A percentile compares a stretch with the other conserved stretches of the same genome.
These are phyloP conservation scores for Vulpes vulpes DNA, from an alignment of 2,113 vertebrate species.

Conservation along the genomic window DNA sequence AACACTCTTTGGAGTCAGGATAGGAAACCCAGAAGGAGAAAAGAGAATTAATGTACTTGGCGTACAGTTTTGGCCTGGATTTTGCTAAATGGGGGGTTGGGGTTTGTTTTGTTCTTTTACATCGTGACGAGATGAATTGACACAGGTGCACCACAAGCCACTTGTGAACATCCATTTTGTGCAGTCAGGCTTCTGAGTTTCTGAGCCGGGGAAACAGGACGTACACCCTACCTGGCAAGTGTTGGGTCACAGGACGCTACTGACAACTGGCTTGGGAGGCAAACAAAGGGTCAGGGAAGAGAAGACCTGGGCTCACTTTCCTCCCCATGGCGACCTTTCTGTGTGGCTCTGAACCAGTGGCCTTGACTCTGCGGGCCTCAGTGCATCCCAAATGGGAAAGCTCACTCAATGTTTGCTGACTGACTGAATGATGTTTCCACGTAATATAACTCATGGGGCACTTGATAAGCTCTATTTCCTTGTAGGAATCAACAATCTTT, in stretches of 20 bases:
- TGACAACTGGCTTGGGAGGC: not conserved
- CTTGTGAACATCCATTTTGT: not conserved
- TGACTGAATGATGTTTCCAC: not conserved
- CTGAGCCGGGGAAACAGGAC: not conserved
- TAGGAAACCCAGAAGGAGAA: not conserved
- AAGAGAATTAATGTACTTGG: not conserved
- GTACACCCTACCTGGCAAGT: not conserved
- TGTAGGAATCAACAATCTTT: slow-evolving; percentile 31
- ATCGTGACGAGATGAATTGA: not conserved
- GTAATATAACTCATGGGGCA: not conserved
- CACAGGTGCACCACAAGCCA: not conserved
- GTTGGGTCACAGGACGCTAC: not conserved
- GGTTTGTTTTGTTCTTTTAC: not conserved
- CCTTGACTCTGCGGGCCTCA: not conserved
- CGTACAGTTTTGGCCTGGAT: not conserved
- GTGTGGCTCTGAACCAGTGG: not conserved
- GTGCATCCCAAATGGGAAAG: not conserved
- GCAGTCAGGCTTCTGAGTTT: not conserved
- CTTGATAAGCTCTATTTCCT: not conserved
- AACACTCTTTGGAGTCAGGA: not conserved
- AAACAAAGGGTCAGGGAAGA: not conserved
- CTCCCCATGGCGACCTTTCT: not conserved
- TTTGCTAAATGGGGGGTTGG: not conserved
- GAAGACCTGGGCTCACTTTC: not conserved
- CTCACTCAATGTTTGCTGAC: not conserved